phyloP scores from a whole-genome alignment of 2,797 vertebrate genomes.

The Carduelis carduelis region DNA sequence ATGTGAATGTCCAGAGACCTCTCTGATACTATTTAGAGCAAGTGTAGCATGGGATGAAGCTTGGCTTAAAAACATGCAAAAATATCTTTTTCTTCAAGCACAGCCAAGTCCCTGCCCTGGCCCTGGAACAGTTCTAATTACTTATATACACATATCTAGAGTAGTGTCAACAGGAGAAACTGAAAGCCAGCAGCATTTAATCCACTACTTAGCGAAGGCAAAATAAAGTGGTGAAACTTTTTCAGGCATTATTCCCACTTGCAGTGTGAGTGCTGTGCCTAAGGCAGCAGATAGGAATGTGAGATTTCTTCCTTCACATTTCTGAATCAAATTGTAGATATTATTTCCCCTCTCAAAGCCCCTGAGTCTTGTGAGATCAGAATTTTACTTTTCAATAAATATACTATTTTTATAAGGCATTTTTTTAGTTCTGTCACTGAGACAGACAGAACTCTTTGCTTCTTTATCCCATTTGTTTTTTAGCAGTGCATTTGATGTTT shows the following conservation, averaged over 20 bases:
- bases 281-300: neutral
- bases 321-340: neutral
- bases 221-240: neutral
- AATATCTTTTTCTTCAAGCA: neutral
- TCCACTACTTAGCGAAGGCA: neutral
- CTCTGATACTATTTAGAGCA: neutral
- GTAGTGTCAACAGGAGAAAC: neutral
- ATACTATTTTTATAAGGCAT: neutral
- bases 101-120: neutral
- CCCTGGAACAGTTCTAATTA: neutral
- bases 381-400: neutral
- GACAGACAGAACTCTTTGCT: neutral
- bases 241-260: neutral
- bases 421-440: neutral
- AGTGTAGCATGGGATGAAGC: neutral
- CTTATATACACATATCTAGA: neutral
- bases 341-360: neutral
- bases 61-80: neutral
- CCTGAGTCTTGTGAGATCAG: neutral
- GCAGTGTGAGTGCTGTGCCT: neutral
- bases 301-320: neutral
- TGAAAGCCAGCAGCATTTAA: neutral
- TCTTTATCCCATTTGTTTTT: neutral
- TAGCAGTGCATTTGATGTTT: neutral
- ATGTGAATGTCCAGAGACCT: neutral